Conservation (phyloP, 2,888 invertebrate genomes). For the Yponomeuta evonymella region DNA sequence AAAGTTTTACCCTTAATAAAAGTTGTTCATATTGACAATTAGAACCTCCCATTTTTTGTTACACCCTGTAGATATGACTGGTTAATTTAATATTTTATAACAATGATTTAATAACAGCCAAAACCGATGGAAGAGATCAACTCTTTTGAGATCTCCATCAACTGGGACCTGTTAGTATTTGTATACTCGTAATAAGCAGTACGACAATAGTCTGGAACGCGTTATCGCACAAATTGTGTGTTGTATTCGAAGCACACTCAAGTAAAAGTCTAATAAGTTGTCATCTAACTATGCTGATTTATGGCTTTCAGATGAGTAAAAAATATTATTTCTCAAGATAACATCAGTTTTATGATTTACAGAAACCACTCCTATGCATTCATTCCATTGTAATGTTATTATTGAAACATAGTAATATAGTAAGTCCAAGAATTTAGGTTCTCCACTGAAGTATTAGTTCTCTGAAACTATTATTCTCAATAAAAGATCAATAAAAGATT, state of each 20-base stretch:
- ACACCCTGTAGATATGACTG: too few species aligned
- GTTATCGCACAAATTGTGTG: background rate
- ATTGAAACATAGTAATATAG: conserved; percentile 2
- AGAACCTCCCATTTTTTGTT: too few species aligned
- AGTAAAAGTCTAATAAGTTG: background rate
- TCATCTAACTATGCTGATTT: too few species aligned
- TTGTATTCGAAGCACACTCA: background rate
- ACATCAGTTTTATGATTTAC: conserved; percentile 6
- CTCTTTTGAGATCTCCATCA: background rate
- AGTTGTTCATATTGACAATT: too few species aligned
- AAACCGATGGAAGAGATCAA: too few species aligned
- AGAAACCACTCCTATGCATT: background rate
- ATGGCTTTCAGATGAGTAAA: too few species aligned
- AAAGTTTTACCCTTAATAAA: too few species aligned
- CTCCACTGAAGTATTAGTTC: conserved; percentile 1
- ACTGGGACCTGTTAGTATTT: background rate
- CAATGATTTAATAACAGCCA: too few species aligned
- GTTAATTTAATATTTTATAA: too few species aligned
- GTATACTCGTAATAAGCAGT: background rate
- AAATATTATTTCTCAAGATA: too few species aligned
- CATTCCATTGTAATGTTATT: background rate
- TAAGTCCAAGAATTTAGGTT: background rate
- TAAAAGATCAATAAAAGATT: background rate
- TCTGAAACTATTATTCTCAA: background rate
- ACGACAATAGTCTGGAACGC: background rate